Conservation (phyloP, 2,113 vertebrate genomes). For the Perca fluviatilis region DNA sequence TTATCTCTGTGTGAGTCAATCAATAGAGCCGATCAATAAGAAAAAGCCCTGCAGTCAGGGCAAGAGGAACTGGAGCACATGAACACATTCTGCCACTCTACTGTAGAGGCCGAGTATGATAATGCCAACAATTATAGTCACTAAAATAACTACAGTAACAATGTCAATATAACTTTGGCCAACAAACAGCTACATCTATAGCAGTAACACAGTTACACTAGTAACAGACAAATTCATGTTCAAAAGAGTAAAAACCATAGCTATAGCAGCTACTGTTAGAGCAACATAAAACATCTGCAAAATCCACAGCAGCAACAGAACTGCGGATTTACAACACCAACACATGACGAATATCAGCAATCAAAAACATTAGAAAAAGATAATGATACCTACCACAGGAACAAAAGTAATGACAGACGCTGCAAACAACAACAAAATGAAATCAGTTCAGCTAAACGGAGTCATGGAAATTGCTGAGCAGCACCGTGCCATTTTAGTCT, state of each 20-base stretch:
- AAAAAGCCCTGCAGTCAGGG: slow-evolving; percentile 60
- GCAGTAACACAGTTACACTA: not conserved
- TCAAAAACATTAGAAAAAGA: not conserved
- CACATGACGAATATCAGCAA: slow-evolving; percentile 6
- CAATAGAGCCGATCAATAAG: slow-evolving; percentile 63
- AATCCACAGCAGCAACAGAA: not conserved
- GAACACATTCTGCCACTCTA: slow-evolving; percentile 40
- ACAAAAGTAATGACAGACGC: slow-evolving; percentile 5
- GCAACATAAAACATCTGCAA: not conserved
- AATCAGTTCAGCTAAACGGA: slow-evolving; percentile 13
- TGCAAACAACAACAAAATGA: slow-evolving; percentile 1
- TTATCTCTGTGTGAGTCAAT: slow-evolving; percentile 60
- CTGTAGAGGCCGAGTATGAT: slow-evolving; percentile 22
- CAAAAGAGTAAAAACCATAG: too few species aligned
- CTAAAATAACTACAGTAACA: slow-evolving; percentile 3
- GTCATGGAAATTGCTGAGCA: slow-evolving; percentile 1
- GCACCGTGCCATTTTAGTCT: not conserved
- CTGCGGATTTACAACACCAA: not conserved
- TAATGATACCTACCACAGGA: not conserved
- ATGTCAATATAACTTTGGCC: not conserved
- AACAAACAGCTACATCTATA: slow-evolving; percentile 6
- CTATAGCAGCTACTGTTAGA: not conserved
- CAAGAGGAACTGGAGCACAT: slow-evolving; percentile 7
- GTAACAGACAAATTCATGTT: not conserved
- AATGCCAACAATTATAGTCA: not conserved